Percentiles rank a stretch among this genome's conserved stretches.
These are phyloP conservation scores for Leuciscus waleckii DNA, from an alignment of 2,797 vertebrate genomes.

Conservation along the genomic window DNA sequence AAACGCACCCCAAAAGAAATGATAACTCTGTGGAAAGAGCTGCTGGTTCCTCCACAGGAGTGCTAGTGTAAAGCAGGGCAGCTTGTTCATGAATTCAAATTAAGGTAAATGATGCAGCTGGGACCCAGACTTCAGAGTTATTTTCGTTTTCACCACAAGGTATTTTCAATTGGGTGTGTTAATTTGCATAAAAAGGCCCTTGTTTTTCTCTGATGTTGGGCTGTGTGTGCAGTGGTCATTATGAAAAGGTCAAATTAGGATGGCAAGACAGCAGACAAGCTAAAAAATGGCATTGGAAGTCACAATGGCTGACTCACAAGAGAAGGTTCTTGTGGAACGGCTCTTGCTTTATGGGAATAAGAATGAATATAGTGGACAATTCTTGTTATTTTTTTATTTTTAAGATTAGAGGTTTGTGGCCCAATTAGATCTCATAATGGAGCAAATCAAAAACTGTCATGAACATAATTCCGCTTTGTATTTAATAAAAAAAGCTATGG, in stretches of 20 bases:
- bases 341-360: neutral
- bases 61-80: constrained; percentile 63
- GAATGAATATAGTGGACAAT: neutral
- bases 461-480: neutral
- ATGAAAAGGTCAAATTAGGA: neutral
- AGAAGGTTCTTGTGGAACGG: neutral
- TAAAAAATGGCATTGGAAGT: constrained; percentile 5
- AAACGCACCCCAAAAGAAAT: constrained; percentile 78
- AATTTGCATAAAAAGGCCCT: constrained; percentile 48
- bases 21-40: constrained; percentile 75
- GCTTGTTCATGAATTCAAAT: constrained; percentile 15
- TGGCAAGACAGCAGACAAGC: neutral
- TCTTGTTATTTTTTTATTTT: neutral
- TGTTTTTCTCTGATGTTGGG: neutral
- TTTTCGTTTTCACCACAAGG: constrained; percentile 56
- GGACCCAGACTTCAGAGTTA: neutral
- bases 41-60: constrained; percentile 61
- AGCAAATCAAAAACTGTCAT: neutral
- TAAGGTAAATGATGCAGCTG: neutral
- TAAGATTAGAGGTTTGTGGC: neutral
- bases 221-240: constrained; percentile 8
- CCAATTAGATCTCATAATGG: neutral
- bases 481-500: constrained; percentile 16
- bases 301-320: neutral
- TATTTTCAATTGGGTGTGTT: constrained; percentile 52